phyloP scores from a whole-genome alignment of 2,797 vertebrate species.

The Syngnathus rostellatus region DNA sequence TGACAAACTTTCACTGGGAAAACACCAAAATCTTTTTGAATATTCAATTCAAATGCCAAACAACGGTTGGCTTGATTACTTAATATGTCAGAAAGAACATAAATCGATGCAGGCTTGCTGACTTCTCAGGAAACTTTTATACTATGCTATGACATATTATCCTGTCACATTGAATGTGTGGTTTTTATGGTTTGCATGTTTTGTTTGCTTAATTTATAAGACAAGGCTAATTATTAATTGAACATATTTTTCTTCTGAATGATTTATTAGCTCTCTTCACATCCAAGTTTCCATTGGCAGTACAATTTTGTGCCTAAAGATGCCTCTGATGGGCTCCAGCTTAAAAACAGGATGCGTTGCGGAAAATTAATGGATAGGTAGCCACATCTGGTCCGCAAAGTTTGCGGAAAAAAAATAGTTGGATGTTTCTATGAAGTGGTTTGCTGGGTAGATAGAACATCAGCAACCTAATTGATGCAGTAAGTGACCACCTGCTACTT shows the following conservation, averaged over 20 bases:
- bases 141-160: background rate
- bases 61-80: background rate
- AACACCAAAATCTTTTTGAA: background rate
- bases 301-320: background rate
- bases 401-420: conserved; percentile 4
- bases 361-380: background rate
- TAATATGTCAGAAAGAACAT: background rate
- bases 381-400: background rate
- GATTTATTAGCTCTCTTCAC: background rate
- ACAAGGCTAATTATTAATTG: background rate
- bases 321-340: background rate
- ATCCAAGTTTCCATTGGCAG: background rate
- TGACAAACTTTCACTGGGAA: background rate
- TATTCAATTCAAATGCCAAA: background rate
- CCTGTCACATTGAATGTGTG: background rate
- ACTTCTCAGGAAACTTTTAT: background rate
- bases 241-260: background rate
- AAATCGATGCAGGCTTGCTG: background rate
- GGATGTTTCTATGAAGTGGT: conserved; percentile 3
- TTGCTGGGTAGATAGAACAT: background rate
- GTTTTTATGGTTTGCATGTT: background rate
- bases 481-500: conserved; percentile 2
- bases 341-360: background rate
- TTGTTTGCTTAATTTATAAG: background rate
- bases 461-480: conserved; percentile 1